A percentile compares a stretch with the other conserved stretches of the same genome.
Evolutionary conservation across 2,113 vertebrate genomes (phyloP).

Genomic region (Notarius quadriscutis): DNA sequence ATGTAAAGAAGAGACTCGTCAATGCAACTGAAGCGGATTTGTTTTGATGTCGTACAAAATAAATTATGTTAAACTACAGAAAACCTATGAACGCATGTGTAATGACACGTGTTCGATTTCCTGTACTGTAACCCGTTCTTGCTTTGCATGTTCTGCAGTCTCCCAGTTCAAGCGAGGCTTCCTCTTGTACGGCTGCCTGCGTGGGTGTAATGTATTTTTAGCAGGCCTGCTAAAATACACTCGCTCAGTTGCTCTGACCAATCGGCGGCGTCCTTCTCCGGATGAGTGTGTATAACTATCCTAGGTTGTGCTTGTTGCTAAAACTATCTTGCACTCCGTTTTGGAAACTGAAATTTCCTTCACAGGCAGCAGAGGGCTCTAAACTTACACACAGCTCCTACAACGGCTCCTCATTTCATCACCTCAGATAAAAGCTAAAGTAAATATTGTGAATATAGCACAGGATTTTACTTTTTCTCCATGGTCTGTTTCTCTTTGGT

Average conservation of each 20-base stretch:
- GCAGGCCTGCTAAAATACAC: neutral
- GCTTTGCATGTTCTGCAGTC: neutral
- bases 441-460: neutral
- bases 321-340: neutral
- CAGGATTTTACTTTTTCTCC: constrained; percentile 86
- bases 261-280: too few species aligned
- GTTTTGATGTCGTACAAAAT: too few species aligned
- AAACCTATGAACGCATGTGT: neutral
- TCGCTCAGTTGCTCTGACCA: neutral
- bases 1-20: too few species aligned
- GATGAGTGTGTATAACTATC: too few species aligned
- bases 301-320: neutral
- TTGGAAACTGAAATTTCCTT: neutral
- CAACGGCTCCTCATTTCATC: neutral
- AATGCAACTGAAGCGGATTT: too few species aligned
- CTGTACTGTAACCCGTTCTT: neutral
- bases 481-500: constrained; percentile 89
- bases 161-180: neutral
- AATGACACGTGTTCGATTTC: neutral
- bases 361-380: neutral
- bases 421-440: neutral
- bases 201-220: neutral
- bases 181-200: too few species aligned
- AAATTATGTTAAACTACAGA: too few species aligned
- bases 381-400: too few species aligned